A percentile compares a stretch with the other conserved stretches of the same genome.
Conservation (phyloP, 2,888 invertebrate species). For the Lobophora halterata region DNA sequence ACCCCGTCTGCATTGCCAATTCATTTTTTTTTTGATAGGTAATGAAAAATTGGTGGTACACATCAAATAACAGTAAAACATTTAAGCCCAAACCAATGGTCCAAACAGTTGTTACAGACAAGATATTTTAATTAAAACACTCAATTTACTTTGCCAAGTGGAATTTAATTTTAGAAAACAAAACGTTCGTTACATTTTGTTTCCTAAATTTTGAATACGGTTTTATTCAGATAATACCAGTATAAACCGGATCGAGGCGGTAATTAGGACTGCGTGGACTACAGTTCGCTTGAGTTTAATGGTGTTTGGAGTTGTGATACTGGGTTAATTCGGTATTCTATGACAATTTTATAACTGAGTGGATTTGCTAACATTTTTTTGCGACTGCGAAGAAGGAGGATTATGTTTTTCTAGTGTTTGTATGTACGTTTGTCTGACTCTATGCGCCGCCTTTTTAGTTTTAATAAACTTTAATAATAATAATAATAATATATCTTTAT, state of each 20-base stretch:
- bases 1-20: no score
- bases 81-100: no score
- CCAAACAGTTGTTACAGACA: slow-evolving; percentile 9
- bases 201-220: slow-evolving; percentile 28
- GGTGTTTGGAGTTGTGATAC: slow-evolving; percentile 23
- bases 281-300: slow-evolving; percentile 21
- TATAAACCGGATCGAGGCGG: slow-evolving; percentile 12
- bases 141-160: slow-evolving; percentile 8
- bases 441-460: no score
- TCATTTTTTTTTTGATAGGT: no score
- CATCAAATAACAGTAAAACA: no score
- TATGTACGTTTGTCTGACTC: no score
- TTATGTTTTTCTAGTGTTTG: no score
- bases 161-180: slow-evolving; percentile 26
- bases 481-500: no score
- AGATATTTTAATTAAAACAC: slow-evolving; percentile 16
- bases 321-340: slow-evolving; percentile 17
- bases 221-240: slow-evolving; percentile 22
- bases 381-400: not conserved
- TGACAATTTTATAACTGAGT: slow-evolving; percentile 9
- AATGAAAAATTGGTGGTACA: no score
- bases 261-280: slow-evolving; percentile 13
- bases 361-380: slow-evolving; percentile 1
- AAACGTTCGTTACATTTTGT: slow-evolving; percentile 25
- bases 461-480: no score